Base-by-base conservation (phyloP, 2,888 invertebrate genomes). In the Drosophila demipolita region DNA sequence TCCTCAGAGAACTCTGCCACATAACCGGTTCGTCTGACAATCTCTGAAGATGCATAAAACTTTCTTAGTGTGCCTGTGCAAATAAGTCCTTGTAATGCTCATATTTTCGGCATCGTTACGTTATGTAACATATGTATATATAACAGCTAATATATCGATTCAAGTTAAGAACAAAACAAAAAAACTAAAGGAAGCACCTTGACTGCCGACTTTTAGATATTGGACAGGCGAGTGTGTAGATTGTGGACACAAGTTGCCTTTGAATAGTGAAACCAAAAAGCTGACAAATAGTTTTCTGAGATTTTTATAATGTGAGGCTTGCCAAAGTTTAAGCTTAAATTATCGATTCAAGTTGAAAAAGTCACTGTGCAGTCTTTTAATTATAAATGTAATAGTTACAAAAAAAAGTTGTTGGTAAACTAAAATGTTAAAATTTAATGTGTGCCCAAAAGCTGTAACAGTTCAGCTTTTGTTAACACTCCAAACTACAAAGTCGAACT, bases 231-330 rank as follows among this genome's bases (percentile, higher is more conserved):
- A 23, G 32, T 52, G 32, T 61, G 57, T n/a, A 65, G 23, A 38
- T 26, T 29, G 49, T 29, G 29, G 23, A 33, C 45, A 7, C 17
- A 20, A 57, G 35, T 66, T 66, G 57, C 32, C 29, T 57, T 62
- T 60, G 60, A 69, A 55, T 65, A 45, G 35, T 20, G 57, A 29
- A 32, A n/a, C 7, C 26, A 29, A 32, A 80, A 57, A 84, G 82
- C 87, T 81, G 84, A 87, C 79, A 84, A 87, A 87, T 87, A 87
- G 89, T 89, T 83, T 71, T 66, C 78, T 63, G 78, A 65, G 70
- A 86, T 78, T 80, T 83, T 86, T 80, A 83, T 77, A 83, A 74
- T 77, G 80, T 64, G 61, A 66, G 75, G 62, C 72, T 67, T 76
- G 67, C 17, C 52, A 60, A 80, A 80, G 53, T 73, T 80, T 38